Conservation (phyloP, 2,797 vertebrate genomes). For the Sebastes itinus region DNA sequence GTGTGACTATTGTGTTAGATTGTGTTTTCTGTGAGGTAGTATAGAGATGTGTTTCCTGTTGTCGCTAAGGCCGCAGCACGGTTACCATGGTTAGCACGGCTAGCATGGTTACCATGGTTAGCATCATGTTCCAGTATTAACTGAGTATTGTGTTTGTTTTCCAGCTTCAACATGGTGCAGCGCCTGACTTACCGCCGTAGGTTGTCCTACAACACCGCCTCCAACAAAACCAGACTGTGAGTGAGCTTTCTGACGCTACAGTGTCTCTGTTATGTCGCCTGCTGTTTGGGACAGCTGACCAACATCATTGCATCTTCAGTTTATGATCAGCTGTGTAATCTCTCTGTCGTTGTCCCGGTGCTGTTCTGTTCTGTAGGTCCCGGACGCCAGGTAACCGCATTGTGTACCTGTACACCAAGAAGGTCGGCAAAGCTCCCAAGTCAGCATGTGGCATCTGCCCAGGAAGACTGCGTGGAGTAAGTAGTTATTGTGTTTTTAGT, state of each 20-base stretch:
- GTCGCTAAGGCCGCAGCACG: slow-evolving; percentile 16
- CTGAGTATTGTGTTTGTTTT: not conserved
- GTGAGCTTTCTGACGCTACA: slow-evolving; percentile 46
- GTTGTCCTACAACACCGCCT: slow-evolving; percentile 99
- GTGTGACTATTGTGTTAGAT: slow-evolving; percentile 4
- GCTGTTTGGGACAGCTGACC: not conserved
- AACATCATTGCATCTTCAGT: not conserved
- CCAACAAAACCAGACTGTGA: slow-evolving; percentile 98
- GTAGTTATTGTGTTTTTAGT: slow-evolving; percentile 42
- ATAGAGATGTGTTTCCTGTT: not conserved
- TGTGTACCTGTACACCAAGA: slow-evolving; percentile 99
- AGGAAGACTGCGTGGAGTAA: slow-evolving; percentile 96
- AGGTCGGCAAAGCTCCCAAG: slow-evolving; percentile 97
- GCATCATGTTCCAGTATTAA: not conserved
- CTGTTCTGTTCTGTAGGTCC: slow-evolving; percentile 80
- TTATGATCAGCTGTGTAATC: not conserved
- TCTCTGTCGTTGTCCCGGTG: fast-evolving
- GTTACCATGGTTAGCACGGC: not conserved
- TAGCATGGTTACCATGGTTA: not conserved
- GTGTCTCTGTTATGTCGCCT: fast-evolving
- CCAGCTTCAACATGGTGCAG: slow-evolving; percentile 91
- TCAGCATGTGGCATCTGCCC: slow-evolving; percentile 97
- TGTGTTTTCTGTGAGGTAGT: not conserved
- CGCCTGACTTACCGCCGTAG: slow-evolving; percentile 98
- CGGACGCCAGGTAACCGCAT: slow-evolving; percentile 98